Evolutionary conservation across 1,140 invertebrate genomes (phyloP), one percentile per base, ranked within the genome.

Genomic region (Drosophila lowei): DNA sequence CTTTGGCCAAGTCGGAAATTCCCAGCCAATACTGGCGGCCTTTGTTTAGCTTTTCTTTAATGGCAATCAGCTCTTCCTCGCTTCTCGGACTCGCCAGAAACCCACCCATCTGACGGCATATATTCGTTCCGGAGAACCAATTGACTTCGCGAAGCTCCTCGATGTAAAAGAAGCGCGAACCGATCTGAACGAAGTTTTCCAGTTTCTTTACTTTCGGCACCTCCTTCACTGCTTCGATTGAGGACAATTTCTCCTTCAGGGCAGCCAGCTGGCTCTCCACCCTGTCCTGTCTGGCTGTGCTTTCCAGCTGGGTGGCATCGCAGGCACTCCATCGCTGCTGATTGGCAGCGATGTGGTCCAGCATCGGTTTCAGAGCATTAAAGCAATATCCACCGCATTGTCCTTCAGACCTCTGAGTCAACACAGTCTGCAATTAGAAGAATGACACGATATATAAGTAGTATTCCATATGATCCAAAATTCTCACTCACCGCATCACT

Each of bases 91-190:
- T 28, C 1, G 57, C 21, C 38, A 74, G 56, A 48, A 64, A 18
- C 1, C 38, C 50, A 6, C 66, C 72, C 16, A 63, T 13, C 34
- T 47, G 3, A 0, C n/a, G 66, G 30, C 66, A 74, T n/a, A 28
- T 52, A 28, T 64, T 59, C 18, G 64, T 0, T 5, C 55, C 72
- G 28, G 1, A 16, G 42, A 42, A 64, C 72, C 66, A 74, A 21
- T 34, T 49, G 1, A 61, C 0, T 2, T 0, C 1, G 6, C 15
- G 23, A 0, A 21, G 15, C 5, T 1, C 23, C 13, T 68, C 64
- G 11, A 73, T 62, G 43, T 62, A 70, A 15, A 54, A 73, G 42
- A 53, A 73, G 23, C 62, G 68, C 2, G 5, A 18, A 0, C 21
- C 42, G 2, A 70, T 11, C 25, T 43, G 62, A 7, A 16, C 6